Evolutionary conservation across 2,888 invertebrate species (phyloP), one percentile per base, ranked within the genome.

Genomic region (Clanis bilineata): DNA sequence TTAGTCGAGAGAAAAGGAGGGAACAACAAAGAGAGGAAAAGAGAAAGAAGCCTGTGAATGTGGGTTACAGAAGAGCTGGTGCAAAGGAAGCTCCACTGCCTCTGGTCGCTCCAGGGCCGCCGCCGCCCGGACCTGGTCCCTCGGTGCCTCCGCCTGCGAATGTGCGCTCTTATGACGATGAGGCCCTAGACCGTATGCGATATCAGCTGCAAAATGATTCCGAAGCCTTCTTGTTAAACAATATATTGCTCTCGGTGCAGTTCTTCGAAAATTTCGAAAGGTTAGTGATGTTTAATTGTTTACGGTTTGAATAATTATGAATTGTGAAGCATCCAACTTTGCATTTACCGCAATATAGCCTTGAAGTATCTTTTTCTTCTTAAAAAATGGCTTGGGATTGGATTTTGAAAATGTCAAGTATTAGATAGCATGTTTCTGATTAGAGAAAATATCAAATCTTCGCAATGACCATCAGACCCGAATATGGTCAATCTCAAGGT

Each of bases 191-290:
- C 51, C 87, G 88, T 47, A 88, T 96, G 91, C 87, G 93, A 67
- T 88, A 93, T 70, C 93, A 95, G 73, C 90, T 95, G 15, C 85
- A 91, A 47, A 90, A 91, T 5, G 93, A 95, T 68, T 93, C 95
- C 5, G 94, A 96, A 72, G 91, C 93, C 3, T 97, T 97, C 80
- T 86, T 97, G 9, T 83, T 97, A 10, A 96, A 97, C 78, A 96
- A 97, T 79, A 93, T 96, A 60, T 90, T 96, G 59, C 92, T 96
- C 79, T 94, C 95, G 12, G 92, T 96, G 22, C 96, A 96, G 84
- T 96, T 97, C 86, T 96, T 96, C 73, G 94, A 95, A 67, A 95
- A 97, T 80, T 96, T 94, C 76, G 95, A 96, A 79, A 93, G 94
- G 96, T 96, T 23, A 59, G 59, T 38, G n/a, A 4, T 32, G 32